Evolutionary conservation across 2,888 invertebrate genomes (phyloP).

Genomic region (Brachypterus glaber): DNA sequence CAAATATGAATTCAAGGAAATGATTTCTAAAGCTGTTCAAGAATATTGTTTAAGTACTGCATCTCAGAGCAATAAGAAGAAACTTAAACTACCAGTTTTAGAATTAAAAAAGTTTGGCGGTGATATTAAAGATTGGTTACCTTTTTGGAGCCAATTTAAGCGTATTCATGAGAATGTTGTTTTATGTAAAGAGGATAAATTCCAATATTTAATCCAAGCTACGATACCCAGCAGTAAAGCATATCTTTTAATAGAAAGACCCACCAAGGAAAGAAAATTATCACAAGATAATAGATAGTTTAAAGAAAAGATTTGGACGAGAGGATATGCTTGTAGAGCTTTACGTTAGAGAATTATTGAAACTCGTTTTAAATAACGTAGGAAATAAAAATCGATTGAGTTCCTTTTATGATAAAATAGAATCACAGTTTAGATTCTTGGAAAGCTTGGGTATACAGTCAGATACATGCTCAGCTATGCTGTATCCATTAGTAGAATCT

Average conservation of each 20-base stretch:
- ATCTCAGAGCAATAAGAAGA: background rate
- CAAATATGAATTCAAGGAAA: too few relatives aligned
- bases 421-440: slow-evolving; percentile 6
- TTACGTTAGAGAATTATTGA: too few relatives aligned
- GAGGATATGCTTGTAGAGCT: slow-evolving; percentile 8
- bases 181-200: slow-evolving; percentile 7
- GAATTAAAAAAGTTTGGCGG: slow-evolving; percentile 8
- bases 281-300: slow-evolving; percentile 5
- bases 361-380: slow-evolving; percentile 6
- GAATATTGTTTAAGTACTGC: too few relatives aligned
- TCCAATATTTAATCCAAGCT: slow-evolving; percentile 7
- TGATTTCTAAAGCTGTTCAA: too few relatives aligned
- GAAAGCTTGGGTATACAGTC: slow-evolving; percentile 5
- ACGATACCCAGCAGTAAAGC: slow-evolving; percentile 3
- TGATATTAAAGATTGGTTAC: slow-evolving; percentile 9
- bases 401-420: slow-evolving; percentile 7
- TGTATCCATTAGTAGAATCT: slow-evolving; percentile 11
- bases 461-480: slow-evolving; percentile 10
- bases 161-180: slow-evolving; percentile 9
- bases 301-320: slow-evolving; percentile 7
- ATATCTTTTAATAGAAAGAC: slow-evolving; percentile 4
- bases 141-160: slow-evolving; percentile 12
- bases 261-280: slow-evolving; percentile 10
- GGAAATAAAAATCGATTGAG: background rate
- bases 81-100: slow-evolving; percentile 10